Percentiles rank a stretch among this genome's conserved stretches.
phyloP scores from a whole-genome alignment of 2,113 vertebrate genomes.

The Cairina moschata region DNA sequence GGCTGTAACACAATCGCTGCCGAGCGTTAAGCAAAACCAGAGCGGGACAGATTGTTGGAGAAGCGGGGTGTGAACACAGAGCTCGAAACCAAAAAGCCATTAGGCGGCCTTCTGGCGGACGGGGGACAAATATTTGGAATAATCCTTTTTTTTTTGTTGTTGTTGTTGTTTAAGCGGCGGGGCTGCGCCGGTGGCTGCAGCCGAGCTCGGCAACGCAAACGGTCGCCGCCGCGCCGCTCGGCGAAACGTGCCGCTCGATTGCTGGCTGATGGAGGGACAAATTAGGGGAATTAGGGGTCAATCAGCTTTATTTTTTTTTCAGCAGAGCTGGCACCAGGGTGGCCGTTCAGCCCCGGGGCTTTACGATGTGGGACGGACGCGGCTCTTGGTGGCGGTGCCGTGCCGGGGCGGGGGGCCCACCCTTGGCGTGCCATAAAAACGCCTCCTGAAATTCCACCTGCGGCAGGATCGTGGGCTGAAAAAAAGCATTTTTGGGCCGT shows the following conservation, averaged over 20 bases:
- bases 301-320: background rate
- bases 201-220: constrained; percentile 5
- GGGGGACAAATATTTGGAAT: constrained; percentile 61
- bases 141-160: background rate
- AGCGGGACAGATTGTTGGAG: constrained; percentile 53
- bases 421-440: constrained; percentile 29
- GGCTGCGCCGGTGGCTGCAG: background rate
- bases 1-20: constrained; percentile 8
- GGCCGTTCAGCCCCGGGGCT: background rate
- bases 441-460: constrained; percentile 1
- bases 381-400: background rate
- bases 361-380: constrained; percentile 48
- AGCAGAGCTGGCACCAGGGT: background rate
- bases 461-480: constrained; percentile 12
- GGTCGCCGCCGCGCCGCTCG: background rate
- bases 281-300: constrained; percentile 48
- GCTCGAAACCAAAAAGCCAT: constrained; percentile 3
- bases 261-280: constrained; percentile 41
- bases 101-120: background rate
- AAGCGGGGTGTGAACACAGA: background rate
- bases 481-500: background rate
- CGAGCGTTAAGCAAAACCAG: constrained; percentile 31
- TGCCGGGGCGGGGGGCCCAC: background rate
- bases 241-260: constrained; percentile 11
- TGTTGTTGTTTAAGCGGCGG: background rate